Conservation (phyloP, 1,140 invertebrate species). For the Drosophila ananassae region DNA sequence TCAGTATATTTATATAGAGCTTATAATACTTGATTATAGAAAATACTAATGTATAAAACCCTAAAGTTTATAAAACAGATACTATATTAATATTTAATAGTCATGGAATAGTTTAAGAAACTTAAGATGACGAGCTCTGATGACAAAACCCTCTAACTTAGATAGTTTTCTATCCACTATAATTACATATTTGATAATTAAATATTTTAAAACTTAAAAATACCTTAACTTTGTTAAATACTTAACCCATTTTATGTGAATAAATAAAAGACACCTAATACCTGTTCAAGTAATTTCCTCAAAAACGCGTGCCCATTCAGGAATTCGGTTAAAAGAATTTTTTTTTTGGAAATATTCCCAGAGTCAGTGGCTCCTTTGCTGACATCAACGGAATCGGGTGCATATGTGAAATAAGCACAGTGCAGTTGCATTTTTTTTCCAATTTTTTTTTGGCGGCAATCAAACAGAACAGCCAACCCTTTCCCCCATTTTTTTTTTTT, state of each 20-base stretch:
- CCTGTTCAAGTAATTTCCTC: constrained; percentile 17
- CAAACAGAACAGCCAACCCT: constrained; percentile 26
- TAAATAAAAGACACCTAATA: constrained; percentile 29
- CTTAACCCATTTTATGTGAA: background rate
- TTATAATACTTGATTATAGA: too few relatives aligned
- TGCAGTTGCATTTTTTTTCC: constrained; percentile 7
- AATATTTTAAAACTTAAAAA: too few relatives aligned
- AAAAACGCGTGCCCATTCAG: constrained; percentile 45
- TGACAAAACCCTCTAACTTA: too few relatives aligned
- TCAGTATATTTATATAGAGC: too few relatives aligned
- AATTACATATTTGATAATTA: too few relatives aligned
- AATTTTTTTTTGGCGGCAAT: constrained; percentile 16
- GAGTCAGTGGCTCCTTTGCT: constrained; percentile 50
- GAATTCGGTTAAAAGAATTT: constrained; percentile 18
- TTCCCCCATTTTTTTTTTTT: constrained; percentile 15
- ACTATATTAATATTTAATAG: too few relatives aligned
- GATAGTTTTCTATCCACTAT: too few relatives aligned
- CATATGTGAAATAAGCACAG: constrained; percentile 17
- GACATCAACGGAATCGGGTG: constrained; percentile 36
- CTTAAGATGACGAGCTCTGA: too few relatives aligned
- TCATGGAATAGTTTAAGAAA: too few relatives aligned
- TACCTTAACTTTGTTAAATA: background rate
- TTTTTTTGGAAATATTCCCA: constrained; percentile 35
- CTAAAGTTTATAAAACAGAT: too few relatives aligned
- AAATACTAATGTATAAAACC: too few relatives aligned